Conservation (phyloP, 2,888 invertebrate genomes). For the Cartodere bifasciata region DNA sequence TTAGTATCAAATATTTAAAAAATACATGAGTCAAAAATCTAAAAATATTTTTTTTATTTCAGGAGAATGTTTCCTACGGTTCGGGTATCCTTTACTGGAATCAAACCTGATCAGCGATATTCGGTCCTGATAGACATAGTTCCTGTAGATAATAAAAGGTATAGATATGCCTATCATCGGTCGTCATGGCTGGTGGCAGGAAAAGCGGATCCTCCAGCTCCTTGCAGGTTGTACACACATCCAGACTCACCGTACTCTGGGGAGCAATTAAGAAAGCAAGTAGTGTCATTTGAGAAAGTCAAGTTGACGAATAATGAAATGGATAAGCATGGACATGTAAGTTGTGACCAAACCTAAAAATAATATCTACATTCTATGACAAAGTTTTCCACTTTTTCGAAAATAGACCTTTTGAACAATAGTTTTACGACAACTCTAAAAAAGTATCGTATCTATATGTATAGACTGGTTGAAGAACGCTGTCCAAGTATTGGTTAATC, state of each 20-base stretch:
- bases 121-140: slow-evolving; percentile 92
- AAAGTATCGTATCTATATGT: too few relatives aligned
- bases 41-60: slow-evolving; percentile 33
- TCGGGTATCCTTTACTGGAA: slow-evolving; percentile 81
- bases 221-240: slow-evolving; percentile 86
- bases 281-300: slow-evolving; percentile 96
- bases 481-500: too few relatives aligned
- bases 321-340: slow-evolving; percentile 90
- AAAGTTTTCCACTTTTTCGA: too few relatives aligned
- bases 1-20: too few relatives aligned
- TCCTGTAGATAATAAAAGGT: slow-evolving; percentile 91
- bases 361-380: too few relatives aligned
- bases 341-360: too few relatives aligned
- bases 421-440: too few relatives aligned
- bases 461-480: too few relatives aligned
- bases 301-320: slow-evolving; percentile 97
- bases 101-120: slow-evolving; percentile 73
- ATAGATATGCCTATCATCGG: slow-evolving; percentile 96
- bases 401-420: too few relatives aligned
- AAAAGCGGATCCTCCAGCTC: slow-evolving; percentile 94
- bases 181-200: slow-evolving; percentile 97
- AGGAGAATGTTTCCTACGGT: slow-evolving; percentile 98
- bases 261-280: slow-evolving; percentile 90
- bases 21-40: too few relatives aligned
- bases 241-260: slow-evolving; percentile 94